These are phyloP conservation scores for Erythrocercus mccallii DNA, from an alignment of 2,113 vertebrate species.

Conservation along the genomic window DNA sequence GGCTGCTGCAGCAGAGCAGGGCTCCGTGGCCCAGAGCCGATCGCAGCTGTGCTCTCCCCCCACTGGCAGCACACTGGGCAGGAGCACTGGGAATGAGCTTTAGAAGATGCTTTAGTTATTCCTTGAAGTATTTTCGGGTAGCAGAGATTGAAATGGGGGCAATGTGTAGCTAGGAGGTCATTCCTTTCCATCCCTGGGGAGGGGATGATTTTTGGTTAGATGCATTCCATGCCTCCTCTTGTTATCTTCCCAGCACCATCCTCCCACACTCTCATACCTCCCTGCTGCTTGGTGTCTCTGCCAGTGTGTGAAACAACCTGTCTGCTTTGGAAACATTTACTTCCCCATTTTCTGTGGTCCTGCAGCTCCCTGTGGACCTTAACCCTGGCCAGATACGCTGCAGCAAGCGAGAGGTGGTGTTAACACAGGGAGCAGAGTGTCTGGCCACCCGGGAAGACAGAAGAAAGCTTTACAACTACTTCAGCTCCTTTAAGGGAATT, in stretches of 20 bases:
- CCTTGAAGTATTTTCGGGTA: neutral
- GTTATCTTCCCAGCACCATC: neutral
- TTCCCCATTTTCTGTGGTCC: neutral
- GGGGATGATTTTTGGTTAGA: neutral
- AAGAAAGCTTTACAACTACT: slow-evolving; percentile 77
- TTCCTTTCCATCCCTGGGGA: neutral
- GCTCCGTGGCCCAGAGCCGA: neutral
- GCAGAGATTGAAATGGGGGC: neutral
- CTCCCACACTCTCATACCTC: neutral
- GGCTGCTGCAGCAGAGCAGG: neutral
- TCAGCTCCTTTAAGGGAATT: slow-evolving; percentile 79
- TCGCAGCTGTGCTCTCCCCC: rapidly evolving
- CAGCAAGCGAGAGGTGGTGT: slow-evolving; percentile 66
- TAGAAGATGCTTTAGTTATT: neutral
- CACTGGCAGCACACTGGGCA: neutral
- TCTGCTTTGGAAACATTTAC: neutral
- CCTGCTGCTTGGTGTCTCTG: neutral
- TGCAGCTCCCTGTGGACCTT: slow-evolving; percentile 77
- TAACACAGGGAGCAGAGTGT: slow-evolving; percentile 67
- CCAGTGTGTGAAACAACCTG: neutral
- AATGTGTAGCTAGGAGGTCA: neutral
- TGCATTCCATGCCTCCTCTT: neutral
- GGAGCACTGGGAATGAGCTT: neutral
- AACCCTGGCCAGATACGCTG: slow-evolving; percentile 82
- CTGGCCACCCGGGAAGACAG: slow-evolving; percentile 64